Evolutionary conservation across 2,888 invertebrate genomes (phyloP), one percentile per base, ranked within the genome.

Genomic region (Ethmia dodecea): DNA sequence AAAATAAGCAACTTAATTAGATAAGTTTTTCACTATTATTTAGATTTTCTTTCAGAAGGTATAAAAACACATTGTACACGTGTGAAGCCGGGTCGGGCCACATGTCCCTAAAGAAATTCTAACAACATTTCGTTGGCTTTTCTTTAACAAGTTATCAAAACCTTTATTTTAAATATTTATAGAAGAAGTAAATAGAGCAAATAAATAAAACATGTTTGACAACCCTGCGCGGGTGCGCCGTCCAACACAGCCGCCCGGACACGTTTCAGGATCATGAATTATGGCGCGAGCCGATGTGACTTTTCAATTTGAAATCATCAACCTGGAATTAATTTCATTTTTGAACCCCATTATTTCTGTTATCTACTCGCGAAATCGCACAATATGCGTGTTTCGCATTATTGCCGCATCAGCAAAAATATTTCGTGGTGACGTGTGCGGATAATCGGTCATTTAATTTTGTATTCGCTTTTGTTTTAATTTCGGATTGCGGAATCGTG

Each of bases 301-400:
- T 87, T 87, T 86, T 87, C 87, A 87, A 87, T 86, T 87, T 84
- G 86, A 86, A 86, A 84, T 87, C 87, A 84, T 86, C 84, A 86
- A 84, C 83, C 79, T 84, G 86, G 86, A 86, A 86, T 86, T 86
- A 86, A 86, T 86, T 86, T 80, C 77, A 84, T 84, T 86, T 86
- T 86, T 86, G 83, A 83, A 83, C 81, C 76, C 84, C 81, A 84
- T 86, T 84, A 86, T 84, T 86, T 79, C 81, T 80, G 78, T 77
- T 84, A 84, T 84, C 84, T 80, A 76, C 72, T 66, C 64, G 61
- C 65, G 69, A 73, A 65, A 80, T 81, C 80, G 78, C 64, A 62
- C 83, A 84, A 84, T 84, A 86, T 83, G 84, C 80, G 80, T 75
- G 63, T 68, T 77, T 74, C 69, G 61, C 70, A 71, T 78, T 83